Conservation (phyloP, 2,888 invertebrate species). For the Archips xylosteana region DNA sequence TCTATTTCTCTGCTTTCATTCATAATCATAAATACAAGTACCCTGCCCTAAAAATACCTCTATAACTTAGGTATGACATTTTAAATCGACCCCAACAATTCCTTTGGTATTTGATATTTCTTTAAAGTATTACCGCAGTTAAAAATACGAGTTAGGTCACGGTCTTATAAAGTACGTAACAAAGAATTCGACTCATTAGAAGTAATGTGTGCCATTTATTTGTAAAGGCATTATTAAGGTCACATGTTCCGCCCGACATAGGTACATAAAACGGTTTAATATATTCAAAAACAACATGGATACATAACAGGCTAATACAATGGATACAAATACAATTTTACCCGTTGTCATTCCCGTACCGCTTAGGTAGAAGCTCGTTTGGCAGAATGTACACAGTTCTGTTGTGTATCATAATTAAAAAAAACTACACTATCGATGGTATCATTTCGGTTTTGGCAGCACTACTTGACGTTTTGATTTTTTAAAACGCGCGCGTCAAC, state of each 20-base stretch:
- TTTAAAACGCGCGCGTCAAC: slow-evolving; percentile 28
- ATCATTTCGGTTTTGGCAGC: slow-evolving; percentile 35
- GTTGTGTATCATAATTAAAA: slow-evolving; percentile 73
- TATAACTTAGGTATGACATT: no score
- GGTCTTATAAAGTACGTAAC: slow-evolving; percentile 14
- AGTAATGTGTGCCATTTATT: slow-evolving; percentile 38
- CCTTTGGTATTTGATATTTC: neutral
- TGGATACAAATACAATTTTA: slow-evolving; percentile 53
- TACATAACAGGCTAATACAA: slow-evolving; percentile 9
- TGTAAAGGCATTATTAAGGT: slow-evolving; percentile 35
- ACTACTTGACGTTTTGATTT: slow-evolving; percentile 33
- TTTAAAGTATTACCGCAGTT: neutral
- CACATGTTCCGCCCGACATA: slow-evolving; percentile 1
- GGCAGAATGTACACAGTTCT: slow-evolving; percentile 81
- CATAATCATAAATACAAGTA: no score
- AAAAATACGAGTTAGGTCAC: slow-evolving; percentile 16
- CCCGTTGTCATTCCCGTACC: slow-evolving; percentile 75
- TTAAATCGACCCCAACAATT: neutral
- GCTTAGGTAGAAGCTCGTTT: slow-evolving; percentile 79
- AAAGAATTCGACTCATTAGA: slow-evolving; percentile 30
- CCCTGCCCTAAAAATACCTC: no score
- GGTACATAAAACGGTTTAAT: slow-evolving; percentile 16
- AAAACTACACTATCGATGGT: slow-evolving; percentile 25
- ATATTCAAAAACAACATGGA: slow-evolving; percentile 21
- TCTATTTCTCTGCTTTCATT: no score